Conservation (phyloP, 2,797 vertebrate genomes). For the Cirrhinus molitorella region DNA sequence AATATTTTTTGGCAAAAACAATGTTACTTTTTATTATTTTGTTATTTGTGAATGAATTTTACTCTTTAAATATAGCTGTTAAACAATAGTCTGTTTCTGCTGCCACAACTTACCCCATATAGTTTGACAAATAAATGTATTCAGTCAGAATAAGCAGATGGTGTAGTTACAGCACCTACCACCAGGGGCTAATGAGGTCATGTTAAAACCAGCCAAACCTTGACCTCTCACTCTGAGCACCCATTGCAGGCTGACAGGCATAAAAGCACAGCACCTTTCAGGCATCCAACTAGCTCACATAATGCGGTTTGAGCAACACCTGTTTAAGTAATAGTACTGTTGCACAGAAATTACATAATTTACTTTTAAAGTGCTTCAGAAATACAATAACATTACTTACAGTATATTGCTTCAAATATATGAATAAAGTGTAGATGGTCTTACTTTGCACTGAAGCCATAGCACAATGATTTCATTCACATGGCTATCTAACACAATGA, state of each 20-base stretch:
- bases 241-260: constrained; percentile 8
- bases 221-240: not conserved
- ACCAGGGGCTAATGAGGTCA: constrained; percentile 4
- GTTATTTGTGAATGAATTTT: too few species aligned
- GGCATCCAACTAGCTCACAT: not conserved
- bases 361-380: not conserved
- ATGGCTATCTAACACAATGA: constrained; percentile 2
- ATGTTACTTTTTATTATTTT: too few species aligned
- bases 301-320: not conserved
- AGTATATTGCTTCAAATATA: not conserved
- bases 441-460: not conserved
- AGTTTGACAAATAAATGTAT: not conserved
- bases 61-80: not conserved
- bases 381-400: not conserved
- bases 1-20: too few species aligned
- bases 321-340: not conserved
- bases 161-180: not conserved
- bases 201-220: constrained; percentile 8
- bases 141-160: not conserved
- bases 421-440: not conserved
- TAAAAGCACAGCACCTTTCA: not conserved
- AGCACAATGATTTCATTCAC: constrained; percentile 24
- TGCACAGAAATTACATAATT: not conserved
- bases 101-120: not conserved
- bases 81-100: not conserved